Base-by-base conservation (phyloP, 2,113 vertebrate species). In the Isichthys henryi region DNA sequence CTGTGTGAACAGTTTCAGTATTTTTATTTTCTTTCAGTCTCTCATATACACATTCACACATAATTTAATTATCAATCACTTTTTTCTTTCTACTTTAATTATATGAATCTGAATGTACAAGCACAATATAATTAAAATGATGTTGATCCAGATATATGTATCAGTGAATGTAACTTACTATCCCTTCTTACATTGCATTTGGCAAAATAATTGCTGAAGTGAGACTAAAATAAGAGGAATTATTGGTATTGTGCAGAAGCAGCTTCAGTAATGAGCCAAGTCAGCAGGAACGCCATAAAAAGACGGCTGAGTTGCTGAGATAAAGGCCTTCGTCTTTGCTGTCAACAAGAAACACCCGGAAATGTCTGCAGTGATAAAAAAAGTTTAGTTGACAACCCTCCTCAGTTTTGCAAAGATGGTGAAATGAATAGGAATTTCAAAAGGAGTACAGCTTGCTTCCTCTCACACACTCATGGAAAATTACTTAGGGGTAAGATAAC, bases 321-420 rank as follows among this genome's bases (percentile, higher is more conserved):
- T 88, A n/a, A 43, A 88, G 58, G 87, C 27, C 56, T 66, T 70
- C 87, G 7, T 70, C 87, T 88, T 56, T 88, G 53, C 56, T 46
- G 56, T 88, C 39, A 48, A 88, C 31, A 66, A 58, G 39, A 45
- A 46, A 88, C 53, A 27, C 48, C 56, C 21, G 8, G 17, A 70
- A 39, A 88, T n/a, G 43, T 10, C 31, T 62, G 53, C 13, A 62
- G 35, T n/a, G 52, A 46, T 62, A 45, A 45, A 88, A 62, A 70
- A 70, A 4, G 11, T 80, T 80, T 19, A 5, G 31, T 43, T 80
- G 74, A 80, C 74, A 80, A 43, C 74, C 35, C 0, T 80, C 74
- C 74, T 80, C 74, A 17, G 74, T 43, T 43, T 80, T 80, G 13
- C 74, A 43, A 80, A 80, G 74, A 80, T 80, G 74, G 74, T 80